Evolutionary conservation across 2,888 invertebrate genomes (phyloP).

Genomic region (Euzetes globulus): DNA sequence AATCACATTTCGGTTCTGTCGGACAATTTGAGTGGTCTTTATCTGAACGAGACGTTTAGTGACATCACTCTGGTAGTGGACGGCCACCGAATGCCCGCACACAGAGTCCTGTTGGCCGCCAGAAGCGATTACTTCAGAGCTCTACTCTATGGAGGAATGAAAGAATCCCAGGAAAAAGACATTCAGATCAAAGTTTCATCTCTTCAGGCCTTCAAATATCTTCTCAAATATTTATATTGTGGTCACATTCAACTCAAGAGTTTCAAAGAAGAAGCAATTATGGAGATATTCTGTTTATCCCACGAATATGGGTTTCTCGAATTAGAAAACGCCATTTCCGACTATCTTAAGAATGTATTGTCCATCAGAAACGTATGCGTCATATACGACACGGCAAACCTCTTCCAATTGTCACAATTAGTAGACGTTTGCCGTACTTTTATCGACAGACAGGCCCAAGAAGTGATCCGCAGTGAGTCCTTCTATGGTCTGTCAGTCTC

Average conservation of each 20-base stretch:
- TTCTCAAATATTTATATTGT: constrained; percentile 91
- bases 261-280: constrained; percentile 54
- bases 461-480: constrained; percentile 72
- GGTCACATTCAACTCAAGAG: constrained; percentile 60
- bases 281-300: constrained; percentile 69
- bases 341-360: constrained; percentile 80
- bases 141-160: constrained; percentile 57
- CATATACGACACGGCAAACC: constrained; percentile 84
- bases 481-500: constrained; percentile 73
- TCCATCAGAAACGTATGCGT: constrained; percentile 82
- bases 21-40: constrained; percentile 75
- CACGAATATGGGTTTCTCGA: constrained; percentile 93
- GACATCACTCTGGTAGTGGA: constrained; percentile 83
- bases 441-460: constrained; percentile 79
- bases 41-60: constrained; percentile 76
- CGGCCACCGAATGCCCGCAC: constrained; percentile 60
- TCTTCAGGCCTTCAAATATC: constrained; percentile 72
- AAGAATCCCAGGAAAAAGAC: constrained; percentile 63
- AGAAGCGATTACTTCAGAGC: constrained; percentile 86
- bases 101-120: constrained; percentile 82
- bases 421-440: constrained; percentile 74
- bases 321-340: constrained; percentile 82
- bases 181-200: constrained; percentile 77
- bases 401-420: constrained; percentile 57
- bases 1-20: constrained; percentile 66